Conservation (phyloP, 2,113 vertebrate species). For the Egretta garzetta region DNA sequence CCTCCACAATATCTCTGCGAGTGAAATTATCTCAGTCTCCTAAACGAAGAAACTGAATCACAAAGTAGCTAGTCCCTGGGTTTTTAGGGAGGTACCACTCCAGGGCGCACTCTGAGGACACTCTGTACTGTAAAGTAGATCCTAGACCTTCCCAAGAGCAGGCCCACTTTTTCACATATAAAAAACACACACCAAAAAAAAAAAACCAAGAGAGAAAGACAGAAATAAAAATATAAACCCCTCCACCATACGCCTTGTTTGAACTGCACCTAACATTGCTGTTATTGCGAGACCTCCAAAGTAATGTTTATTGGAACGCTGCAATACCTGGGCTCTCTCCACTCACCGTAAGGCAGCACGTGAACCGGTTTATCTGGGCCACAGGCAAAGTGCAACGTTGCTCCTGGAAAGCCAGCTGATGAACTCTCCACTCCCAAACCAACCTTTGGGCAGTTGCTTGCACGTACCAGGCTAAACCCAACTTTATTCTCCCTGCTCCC, state of each 20-base stretch:
- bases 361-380: background rate
- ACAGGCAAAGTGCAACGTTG: background rate
- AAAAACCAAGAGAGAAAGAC: background rate
- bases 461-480: fast-evolving
- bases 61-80: fast-evolving
- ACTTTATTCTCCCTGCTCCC: background rate
- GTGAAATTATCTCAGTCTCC: background rate
- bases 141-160: fast-evolving
- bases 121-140: background rate
- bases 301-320: background rate
- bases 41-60: background rate
- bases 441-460: background rate
- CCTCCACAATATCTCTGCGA: background rate
- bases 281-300: background rate
- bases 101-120: background rate
- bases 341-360: fast-evolving
- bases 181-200: background rate
- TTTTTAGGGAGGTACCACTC: background rate
- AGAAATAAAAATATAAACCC: fast-evolving
- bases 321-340: background rate
- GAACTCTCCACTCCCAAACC: background rate
- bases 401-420: background rate
- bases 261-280: background rate
- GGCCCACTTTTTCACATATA: background rate
- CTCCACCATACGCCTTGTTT: fast-evolving